A percentile compares a stretch with the other conserved stretches of the same genome.
phyloP scores from a whole-genome alignment of 2,888 invertebrate species.

The Linyphia triangularis region DNA sequence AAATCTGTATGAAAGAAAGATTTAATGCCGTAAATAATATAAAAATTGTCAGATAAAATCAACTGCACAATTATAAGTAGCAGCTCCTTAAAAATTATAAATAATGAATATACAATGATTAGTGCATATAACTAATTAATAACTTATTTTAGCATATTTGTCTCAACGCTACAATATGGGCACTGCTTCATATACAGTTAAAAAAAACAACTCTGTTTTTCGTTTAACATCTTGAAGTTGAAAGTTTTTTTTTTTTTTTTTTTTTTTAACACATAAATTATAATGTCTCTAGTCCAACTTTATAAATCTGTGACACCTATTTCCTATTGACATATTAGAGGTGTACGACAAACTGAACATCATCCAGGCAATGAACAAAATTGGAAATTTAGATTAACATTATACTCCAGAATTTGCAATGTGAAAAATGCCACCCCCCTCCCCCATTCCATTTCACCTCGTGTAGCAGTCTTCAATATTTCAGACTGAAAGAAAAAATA shows the following conservation, averaged over 20 bases:
- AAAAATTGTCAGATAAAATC: background rate
- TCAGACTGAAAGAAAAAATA: too few relatives aligned
- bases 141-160: background rate
- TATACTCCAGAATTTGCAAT: too few relatives aligned
- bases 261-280: too few relatives aligned
- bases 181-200: constrained; percentile 15
- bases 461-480: too few relatives aligned
- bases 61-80: constrained; percentile 16
- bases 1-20: background rate
- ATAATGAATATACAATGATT: background rate
- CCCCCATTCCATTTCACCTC: too few relatives aligned
- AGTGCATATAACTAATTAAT: background rate
- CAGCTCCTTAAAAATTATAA: constrained; percentile 2
- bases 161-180: constrained; percentile 32
- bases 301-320: too few relatives aligned
- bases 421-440: too few relatives aligned
- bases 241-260: background rate
- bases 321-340: too few relatives aligned
- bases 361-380: too few relatives aligned
- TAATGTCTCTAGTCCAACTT: too few relatives aligned
- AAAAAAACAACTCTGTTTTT: background rate
- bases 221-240: background rate
- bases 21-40: background rate
- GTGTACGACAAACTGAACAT: too few relatives aligned
- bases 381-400: too few relatives aligned